Percentiles rank a stretch among this genome's conserved stretches.
These are phyloP conservation scores for Pteronotus mesoamericanus DNA, from an alignment of 2,797 vertebrate species.

Conservation along the genomic window DNA sequence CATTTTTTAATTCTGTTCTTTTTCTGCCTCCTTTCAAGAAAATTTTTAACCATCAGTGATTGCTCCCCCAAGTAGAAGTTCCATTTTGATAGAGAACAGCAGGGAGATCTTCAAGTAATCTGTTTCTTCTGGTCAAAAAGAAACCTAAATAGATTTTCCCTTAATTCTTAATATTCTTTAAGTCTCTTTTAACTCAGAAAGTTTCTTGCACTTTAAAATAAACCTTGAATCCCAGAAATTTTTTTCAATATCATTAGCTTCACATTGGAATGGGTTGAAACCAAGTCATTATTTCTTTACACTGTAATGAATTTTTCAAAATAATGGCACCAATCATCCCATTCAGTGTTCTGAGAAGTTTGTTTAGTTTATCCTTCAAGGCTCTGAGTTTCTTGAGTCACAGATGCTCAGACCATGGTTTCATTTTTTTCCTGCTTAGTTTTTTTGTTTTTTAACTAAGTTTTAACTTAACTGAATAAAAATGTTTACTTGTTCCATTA, in stretches of 20 bases:
- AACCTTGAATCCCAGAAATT: not conserved
- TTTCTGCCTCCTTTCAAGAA: not conserved
- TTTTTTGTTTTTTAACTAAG: not conserved
- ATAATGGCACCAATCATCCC: not conserved
- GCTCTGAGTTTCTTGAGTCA: constrained; percentile 2
- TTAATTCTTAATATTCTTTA: constrained; percentile 27
- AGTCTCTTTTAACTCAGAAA: constrained; percentile 15
- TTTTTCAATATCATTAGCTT: not conserved
- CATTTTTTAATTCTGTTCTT: constrained; percentile 11
- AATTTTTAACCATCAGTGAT: not conserved
- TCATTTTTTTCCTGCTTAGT: not conserved
- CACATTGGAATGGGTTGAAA: not conserved
- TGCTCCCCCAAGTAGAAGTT: not conserved
- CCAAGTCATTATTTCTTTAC: not conserved
- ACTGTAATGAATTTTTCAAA: not conserved
- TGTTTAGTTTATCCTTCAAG: not conserved
- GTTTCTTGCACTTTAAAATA: constrained; percentile 12
- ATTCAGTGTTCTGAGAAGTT: not conserved
- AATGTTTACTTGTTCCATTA: not conserved
- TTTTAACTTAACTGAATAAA: constrained; percentile 23
- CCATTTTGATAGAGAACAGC: not conserved
- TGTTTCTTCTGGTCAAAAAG: not conserved
- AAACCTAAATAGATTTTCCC: not conserved
- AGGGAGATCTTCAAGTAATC: not conserved
- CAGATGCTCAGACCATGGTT: not conserved